Base-by-base conservation (phyloP, 2,888 invertebrate genomes). In the Ormyrus labotus region DNA sequence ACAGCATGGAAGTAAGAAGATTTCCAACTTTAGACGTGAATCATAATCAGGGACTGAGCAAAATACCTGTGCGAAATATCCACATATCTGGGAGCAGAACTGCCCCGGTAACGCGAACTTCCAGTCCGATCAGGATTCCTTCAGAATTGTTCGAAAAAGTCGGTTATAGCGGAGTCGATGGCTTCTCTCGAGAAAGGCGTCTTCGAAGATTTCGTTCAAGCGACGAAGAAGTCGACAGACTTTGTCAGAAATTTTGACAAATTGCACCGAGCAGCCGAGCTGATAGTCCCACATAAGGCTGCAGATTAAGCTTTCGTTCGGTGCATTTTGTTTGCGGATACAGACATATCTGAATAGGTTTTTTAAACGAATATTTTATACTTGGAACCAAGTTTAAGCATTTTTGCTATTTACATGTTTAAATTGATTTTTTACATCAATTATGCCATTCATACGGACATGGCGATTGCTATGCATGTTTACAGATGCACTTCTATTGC, bases 41-140 rank as follows among this genome's bases (percentile, higher is more conserved):
- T 81, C 90, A 90, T 81, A 90, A 90, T 86, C 90, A 90, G 69
- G 90, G 90, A 19, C 83, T 86, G 45, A 89, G 90, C 78, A 90
- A 90, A 80, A 90, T 90, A 77, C 88, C 90, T 1, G 83, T 90
- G 78, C 86, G 90, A 65, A 89, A 85, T 78, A 83, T 83, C 3
- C 84, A 87, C 13, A 83, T 86, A n/a, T 87, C 87, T 50, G 89
- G 89, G 13, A 90, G 90, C 79, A 87, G 89, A 78, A 90, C 90
- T 4, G 90, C 90, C 6, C 90, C 90, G 0, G 86, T 88, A 2
- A 90, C 90, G 0, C 85, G 90, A 78, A 89, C 90, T 5, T 90
- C 90, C 11, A 90, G 90, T 80, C 90, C 90, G 0, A 87, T 89
- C 13, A 85, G 87, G 63, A 80, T 85, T 11, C 83, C 83, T 5